Percentiles rank a stretch among this genome's conserved stretches.
phyloP scores from a whole-genome alignment of 2,113 vertebrate genomes.

The Butastur rufipennis region DNA sequence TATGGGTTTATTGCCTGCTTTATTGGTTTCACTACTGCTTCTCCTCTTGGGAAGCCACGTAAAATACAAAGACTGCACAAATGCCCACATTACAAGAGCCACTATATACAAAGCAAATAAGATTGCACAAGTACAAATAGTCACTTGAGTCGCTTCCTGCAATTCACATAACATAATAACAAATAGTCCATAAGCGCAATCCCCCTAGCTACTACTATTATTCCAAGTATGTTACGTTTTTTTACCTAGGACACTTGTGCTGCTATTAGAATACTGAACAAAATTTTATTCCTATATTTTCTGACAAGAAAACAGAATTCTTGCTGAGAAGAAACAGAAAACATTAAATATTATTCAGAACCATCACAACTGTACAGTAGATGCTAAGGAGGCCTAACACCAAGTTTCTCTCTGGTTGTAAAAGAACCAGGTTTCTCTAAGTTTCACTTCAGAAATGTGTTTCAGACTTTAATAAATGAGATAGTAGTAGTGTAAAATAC shows the following conservation, averaged over 20 bases:
- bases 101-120: constrained; percentile 58
- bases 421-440: not conserved
- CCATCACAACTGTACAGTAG: not conserved
- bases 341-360: not conserved
- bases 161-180: constrained; percentile 56
- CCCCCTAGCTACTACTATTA: constrained; percentile 9
- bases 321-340: not conserved
- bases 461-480: not conserved
- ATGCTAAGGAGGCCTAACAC: not conserved
- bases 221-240: not conserved
- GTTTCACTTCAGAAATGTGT: not conserved
- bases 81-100: constrained; percentile 9
- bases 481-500: not conserved
- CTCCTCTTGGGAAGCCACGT: constrained; percentile 68
- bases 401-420: not conserved
- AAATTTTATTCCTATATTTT: not conserved
- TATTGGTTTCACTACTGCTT: constrained; percentile 71
- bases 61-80: constrained; percentile 61
- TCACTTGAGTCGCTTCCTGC: constrained; percentile 28
- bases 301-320: not conserved
- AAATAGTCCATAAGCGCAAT: constrained; percentile 37
- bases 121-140: constrained; percentile 57
- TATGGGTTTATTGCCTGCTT: constrained; percentile 70
- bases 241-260: not conserved
- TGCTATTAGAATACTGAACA: not conserved